Evolutionary conservation across 2,113 vertebrate genomes (phyloP).

Genomic region (Mellivora capensis): DNA sequence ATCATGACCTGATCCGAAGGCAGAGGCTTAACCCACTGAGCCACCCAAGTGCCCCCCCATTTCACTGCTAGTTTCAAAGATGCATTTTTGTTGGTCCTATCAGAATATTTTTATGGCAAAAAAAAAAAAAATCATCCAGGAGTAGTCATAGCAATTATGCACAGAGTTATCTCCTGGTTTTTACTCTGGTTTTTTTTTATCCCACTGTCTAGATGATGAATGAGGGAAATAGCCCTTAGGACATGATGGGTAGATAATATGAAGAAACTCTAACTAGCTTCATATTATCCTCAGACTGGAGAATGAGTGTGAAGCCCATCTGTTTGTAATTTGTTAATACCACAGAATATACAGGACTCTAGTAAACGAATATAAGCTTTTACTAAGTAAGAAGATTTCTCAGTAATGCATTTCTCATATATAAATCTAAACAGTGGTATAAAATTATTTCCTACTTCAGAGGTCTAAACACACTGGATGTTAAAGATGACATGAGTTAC

Average conservation of each 20-base stretch:
- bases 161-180: not conserved
- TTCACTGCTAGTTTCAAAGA: not conserved
- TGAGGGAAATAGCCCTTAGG: not conserved
- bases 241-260: not conserved
- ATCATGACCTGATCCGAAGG: too few relatives aligned
- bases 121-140: not conserved
- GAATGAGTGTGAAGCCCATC: not conserved
- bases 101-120: not conserved
- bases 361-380: not conserved
- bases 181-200: not conserved
- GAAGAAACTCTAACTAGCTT: not conserved
- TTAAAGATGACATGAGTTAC: not conserved
- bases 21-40: too few relatives aligned
- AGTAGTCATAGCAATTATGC: not conserved
- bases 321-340: not conserved
- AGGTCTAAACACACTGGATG: not conserved
- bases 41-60: not conserved
- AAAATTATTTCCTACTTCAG: not conserved
- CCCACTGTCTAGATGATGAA: not conserved
- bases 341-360: not conserved
- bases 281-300: not conserved
- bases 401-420: not conserved
- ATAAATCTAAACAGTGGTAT: not conserved
- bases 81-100: not conserved
- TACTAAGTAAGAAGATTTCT: not conserved